A percentile compares a stretch with the other conserved stretches of the same genome.
Evolutionary conservation across 2,113 vertebrate species (phyloP).

Genomic region (Thymallus thymallus): DNA sequence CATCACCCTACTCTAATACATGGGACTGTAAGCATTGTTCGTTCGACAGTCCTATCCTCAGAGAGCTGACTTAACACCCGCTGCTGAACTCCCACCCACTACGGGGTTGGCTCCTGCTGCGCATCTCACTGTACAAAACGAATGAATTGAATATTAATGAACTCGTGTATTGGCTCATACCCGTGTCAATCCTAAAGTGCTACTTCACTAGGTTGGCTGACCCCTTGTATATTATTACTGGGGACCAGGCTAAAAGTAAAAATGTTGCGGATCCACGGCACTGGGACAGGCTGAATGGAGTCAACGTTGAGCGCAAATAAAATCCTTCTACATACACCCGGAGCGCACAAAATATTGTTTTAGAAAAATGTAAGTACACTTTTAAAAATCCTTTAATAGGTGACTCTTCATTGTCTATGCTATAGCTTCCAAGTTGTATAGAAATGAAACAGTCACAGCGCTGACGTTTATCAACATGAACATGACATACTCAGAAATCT

Average conservation of each 20-base stretch:
- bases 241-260: slow-evolving; percentile 85
- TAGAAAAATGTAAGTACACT: slow-evolving; percentile 45
- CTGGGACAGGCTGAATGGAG: slow-evolving; percentile 79
- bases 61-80: slow-evolving; percentile 33
- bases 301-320: slow-evolving; percentile 53
- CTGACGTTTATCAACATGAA: background rate
- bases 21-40: slow-evolving; percentile 45
- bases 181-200: slow-evolving; percentile 62
- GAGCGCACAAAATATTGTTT: slow-evolving; percentile 53
- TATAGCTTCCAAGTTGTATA: slow-evolving; percentile 33
- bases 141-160: slow-evolving; percentile 59
- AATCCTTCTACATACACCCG: slow-evolving; percentile 45
- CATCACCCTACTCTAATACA: slow-evolving; percentile 74
- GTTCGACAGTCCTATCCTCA: slow-evolving; percentile 43
- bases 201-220: slow-evolving; percentile 68
- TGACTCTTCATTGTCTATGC: background rate
- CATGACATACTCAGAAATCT: slow-evolving; percentile 40
- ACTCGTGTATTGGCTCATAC: slow-evolving; percentile 64
- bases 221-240: slow-evolving; percentile 78
- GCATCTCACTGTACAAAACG: slow-evolving; percentile 43
- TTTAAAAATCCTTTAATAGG: slow-evolving; percentile 6
- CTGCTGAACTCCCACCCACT: slow-evolving; percentile 44
- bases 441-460: background rate
- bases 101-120: slow-evolving; percentile 55
- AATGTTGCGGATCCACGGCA: slow-evolving; percentile 81